Evolutionary conservation across 2,797 vertebrate genomes (phyloP).

Genomic region (Bradypodion pumilum): DNA sequence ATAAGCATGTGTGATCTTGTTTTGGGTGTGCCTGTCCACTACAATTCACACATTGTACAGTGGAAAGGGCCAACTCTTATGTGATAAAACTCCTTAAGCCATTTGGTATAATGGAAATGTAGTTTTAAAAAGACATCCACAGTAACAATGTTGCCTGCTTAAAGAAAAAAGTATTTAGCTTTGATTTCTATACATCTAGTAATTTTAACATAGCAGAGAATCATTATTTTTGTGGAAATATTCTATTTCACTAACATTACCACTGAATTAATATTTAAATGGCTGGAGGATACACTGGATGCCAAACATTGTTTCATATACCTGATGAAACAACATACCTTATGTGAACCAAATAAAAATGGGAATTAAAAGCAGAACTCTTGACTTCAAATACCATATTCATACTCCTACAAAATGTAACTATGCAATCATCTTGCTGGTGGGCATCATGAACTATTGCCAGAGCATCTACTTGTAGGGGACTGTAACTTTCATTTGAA

Average conservation of each 20-base stretch:
- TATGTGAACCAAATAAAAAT: conserved; percentile 51
- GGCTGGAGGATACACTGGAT: conserved; percentile 19
- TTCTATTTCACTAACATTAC: conserved; percentile 40
- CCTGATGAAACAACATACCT: not conserved
- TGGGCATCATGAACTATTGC: not conserved
- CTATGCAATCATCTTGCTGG: conserved; percentile 27
- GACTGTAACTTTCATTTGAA: not conserved
- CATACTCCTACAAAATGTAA: conserved; percentile 20
- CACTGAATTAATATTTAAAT: conserved; percentile 51
- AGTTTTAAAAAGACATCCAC: conserved; percentile 49
- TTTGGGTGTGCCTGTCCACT: not conserved
- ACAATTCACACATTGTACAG: not conserved
- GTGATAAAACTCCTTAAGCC: conserved; percentile 27
- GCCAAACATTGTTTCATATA: conserved; percentile 38
- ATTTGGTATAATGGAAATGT: conserved; percentile 62
- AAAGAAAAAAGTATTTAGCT: conserved; percentile 32
- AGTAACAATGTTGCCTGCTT: conserved; percentile 1
- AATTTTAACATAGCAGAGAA: conserved; percentile 43
- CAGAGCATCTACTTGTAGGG: not conserved
- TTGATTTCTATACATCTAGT: conserved; percentile 36
- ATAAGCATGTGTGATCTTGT: not conserved
- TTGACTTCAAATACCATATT: conserved; percentile 54
- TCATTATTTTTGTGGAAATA: conserved; percentile 47
- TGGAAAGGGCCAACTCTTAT: conserved; percentile 24
- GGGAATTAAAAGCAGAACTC: conserved; percentile 50